Conservation (phyloP, 1,140 invertebrate genomes). For the Drosophila arizonae region DNA sequence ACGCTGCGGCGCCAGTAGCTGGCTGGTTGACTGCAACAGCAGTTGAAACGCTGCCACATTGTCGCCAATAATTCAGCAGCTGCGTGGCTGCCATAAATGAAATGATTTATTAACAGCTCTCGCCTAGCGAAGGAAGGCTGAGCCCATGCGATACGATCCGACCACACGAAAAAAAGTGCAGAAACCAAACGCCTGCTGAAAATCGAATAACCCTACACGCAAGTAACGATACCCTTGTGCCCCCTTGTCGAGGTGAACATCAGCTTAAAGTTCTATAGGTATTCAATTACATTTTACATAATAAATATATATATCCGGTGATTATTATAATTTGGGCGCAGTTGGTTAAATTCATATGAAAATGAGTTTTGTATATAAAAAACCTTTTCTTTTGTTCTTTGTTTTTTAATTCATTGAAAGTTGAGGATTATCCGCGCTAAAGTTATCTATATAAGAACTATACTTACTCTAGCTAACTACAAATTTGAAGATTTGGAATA, state of each 20-base stretch:
- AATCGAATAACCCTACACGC: constrained; percentile 1
- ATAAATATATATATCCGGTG: not conserved
- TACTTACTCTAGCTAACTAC: no score
- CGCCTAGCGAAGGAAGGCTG: not conserved
- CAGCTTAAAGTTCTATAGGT: no score
- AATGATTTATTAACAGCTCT: constrained; percentile 49
- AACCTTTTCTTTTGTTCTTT: no score
- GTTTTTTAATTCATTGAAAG: no score
- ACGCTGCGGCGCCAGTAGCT: constrained; percentile 15
- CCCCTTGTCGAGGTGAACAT: not conserved
- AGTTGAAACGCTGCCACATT: constrained; percentile 30
- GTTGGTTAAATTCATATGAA: no score
- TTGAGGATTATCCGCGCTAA: no score
- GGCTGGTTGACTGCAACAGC: not conserved
- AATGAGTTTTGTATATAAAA: no score
- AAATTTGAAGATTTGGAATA: no score
- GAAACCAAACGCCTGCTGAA: not conserved
- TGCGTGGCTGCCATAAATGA: constrained; percentile 38
- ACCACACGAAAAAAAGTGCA: constrained; percentile 13
- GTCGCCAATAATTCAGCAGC: constrained; percentile 42
- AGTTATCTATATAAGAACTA: no score
- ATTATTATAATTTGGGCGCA: no score
- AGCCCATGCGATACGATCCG: constrained; percentile 18
- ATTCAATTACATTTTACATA: no score
- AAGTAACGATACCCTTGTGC: not conserved